Conservation (phyloP, 1,140 invertebrate species). For the Caenorhabditis brenneri region DNA sequence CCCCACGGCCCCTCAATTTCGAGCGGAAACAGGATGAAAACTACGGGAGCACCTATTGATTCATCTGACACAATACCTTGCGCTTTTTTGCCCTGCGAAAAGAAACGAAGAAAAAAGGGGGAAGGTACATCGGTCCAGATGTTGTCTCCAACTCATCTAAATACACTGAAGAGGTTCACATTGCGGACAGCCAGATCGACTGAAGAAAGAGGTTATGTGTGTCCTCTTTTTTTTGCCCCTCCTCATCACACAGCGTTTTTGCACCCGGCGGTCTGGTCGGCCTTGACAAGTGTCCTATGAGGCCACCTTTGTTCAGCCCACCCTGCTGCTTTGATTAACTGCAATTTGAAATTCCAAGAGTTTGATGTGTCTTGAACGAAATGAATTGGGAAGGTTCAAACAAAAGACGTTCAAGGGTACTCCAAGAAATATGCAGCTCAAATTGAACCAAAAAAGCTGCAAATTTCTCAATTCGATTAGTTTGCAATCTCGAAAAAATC, state of each 20-base stretch:
- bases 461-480: not conserved
- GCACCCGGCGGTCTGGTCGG: not conserved
- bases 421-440: not conserved
- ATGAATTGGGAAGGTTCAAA: not conserved
- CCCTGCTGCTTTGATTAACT: not conserved
- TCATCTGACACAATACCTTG: too few relatives aligned
- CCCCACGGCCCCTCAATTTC: not conserved
- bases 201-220: too few relatives aligned
- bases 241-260: not conserved
- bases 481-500: not conserved
- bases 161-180: too few relatives aligned
- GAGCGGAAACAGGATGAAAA: not conserved
- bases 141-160: too few relatives aligned
- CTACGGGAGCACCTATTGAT: not conserved
- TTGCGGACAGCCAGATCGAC: too few relatives aligned
- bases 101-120: not conserved
- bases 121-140: not conserved
- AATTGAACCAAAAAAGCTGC: not conserved
- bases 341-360: not conserved
- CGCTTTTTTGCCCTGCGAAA: not conserved
- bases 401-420: not conserved
- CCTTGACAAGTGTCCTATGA: constrained; percentile 28
- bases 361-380: too few relatives aligned
- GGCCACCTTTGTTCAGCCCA: not conserved
- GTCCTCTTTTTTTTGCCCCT: not conserved